Conservation (phyloP, 2,113 vertebrate genomes). For the Laticauda laticaudata region DNA sequence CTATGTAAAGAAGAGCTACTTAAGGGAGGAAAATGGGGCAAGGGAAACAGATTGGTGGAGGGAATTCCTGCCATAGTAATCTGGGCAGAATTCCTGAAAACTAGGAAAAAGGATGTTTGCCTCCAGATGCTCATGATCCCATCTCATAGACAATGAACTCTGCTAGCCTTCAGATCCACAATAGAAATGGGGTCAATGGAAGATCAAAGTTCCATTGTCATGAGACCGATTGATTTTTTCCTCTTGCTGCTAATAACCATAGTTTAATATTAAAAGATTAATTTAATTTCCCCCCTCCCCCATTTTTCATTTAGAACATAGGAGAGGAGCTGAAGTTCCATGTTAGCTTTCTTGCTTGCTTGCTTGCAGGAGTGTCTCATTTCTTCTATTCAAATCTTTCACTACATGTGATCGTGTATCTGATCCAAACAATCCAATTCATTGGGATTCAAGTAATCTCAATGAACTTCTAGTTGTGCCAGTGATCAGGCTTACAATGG, state of each 20-base stretch:
- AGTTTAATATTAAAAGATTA: not conserved
- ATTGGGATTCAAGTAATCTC: no score
- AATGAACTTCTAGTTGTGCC: not conserved
- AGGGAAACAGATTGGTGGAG: not conserved
- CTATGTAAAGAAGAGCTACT: not conserved
- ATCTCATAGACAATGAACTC: not conserved
- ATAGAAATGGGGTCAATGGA: slow-evolving; percentile 22
- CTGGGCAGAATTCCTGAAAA: slow-evolving; percentile 26
- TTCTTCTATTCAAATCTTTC: not conserved
- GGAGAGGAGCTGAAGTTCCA: no score
- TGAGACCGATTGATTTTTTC: slow-evolving; percentile 36
- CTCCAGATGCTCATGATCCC: not conserved
- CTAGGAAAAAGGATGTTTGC: slow-evolving; percentile 16
- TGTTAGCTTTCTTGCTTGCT: no score
- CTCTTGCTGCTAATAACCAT: slow-evolving; percentile 21
- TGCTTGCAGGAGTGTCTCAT: not conserved
- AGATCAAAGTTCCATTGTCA: not conserved
- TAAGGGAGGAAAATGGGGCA: not conserved
- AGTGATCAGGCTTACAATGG: not conserved
- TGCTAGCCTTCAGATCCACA: not conserved
- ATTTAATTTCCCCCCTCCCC: not conserved
- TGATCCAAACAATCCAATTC: no score
- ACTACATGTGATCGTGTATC: no score
- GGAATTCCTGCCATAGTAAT: slow-evolving; percentile 19
- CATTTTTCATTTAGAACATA: not conserved